Base-by-base conservation (phyloP, 2,888 invertebrate genomes). In the Archips crataeganus region DNA sequence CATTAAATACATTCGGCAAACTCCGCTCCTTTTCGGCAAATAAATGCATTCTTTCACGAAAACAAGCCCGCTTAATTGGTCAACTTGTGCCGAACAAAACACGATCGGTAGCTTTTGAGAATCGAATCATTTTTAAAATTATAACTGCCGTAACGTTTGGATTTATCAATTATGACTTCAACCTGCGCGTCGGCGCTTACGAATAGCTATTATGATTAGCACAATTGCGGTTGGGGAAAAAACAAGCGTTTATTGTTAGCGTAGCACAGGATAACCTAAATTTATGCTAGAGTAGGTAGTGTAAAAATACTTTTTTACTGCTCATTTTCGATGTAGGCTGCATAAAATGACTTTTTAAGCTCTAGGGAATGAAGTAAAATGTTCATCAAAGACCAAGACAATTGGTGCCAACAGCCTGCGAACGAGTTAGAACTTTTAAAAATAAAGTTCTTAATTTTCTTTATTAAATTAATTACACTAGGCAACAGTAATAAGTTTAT, bases 21-120 rank as follows among this genome's bases (percentile, higher is more conserved):
- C 78, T 82, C 79, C 82, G 84, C 79, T 82, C 84, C 81, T 85
- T 88, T 89, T 87, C 85, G 86, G 83, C 84, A 85, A 49, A 65
- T 65, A 65, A 65, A 65, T 85, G 91, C 93, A 93, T 92, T 92
- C 91, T 82, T 88, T 89, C 91, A 91, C 93, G 90, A 88, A 90
- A 89, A 87, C 88, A 81, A 87, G 84, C 84, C 85, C 85, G 86
- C 89, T 90, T 84, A 87, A 88, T 88, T 85, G 88, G 87, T 88
- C 90, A 89, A 92, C 90, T 91, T 89, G 88, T 90, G 86, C 81
- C 83, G 85, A 84, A 85, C 83, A 81, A 76, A 85, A 84, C 83
- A 82, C 84, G 83, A 86, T 84, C 90, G 88, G 89, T 89, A 90
- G 89, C 85, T 86, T 86, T 88, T 87, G 82, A 85, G 87, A 89